Conservation (phyloP, 30 jellyfish, hydroid and myxozoan species). For the Chrysaora quinquecirrha region DNA sequence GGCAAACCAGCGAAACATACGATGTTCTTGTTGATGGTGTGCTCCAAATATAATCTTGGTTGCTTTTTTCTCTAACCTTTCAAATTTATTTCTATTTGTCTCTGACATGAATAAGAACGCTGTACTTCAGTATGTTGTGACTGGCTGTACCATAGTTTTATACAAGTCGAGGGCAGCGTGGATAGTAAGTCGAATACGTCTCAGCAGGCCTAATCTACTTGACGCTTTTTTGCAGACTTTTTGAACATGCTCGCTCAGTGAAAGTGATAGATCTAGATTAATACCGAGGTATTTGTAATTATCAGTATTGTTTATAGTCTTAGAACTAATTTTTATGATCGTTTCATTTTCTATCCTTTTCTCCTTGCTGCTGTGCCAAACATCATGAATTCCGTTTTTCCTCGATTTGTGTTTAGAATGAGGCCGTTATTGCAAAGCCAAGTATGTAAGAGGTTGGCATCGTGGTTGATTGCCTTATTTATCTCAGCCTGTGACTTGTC, state of each 20-base stretch:
- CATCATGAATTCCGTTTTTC: slow-evolving; percentile 46
- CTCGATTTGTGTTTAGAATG: slow-evolving; percentile 38
- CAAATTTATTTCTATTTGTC: too few species aligned
- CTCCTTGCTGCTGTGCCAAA: slow-evolving; percentile 46
- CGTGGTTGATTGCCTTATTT: slow-evolving; percentile 32
- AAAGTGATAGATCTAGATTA: slow-evolving; percentile 24
- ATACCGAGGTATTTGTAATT: slow-evolving; percentile 31
- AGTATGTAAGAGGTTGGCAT: slow-evolving; percentile 19
- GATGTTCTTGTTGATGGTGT: too few species aligned
- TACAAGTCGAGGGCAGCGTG: slow-evolving; percentile 30
- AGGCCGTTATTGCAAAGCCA: slow-evolving; percentile 36
- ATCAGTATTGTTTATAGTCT: slow-evolving; percentile 37
- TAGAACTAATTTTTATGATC: slow-evolving; percentile 22
- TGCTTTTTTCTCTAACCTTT: too few species aligned
- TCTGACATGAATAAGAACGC: too few species aligned
- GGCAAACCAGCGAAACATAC: too few species aligned
- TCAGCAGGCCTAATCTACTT: slow-evolving; percentile 36
- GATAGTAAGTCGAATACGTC: slow-evolving; percentile 2
- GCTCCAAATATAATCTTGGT: too few species aligned
- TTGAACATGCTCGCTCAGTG: slow-evolving; percentile 31
- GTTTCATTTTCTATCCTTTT: slow-evolving; percentile 13
- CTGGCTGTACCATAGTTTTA: slow-evolving; percentile 52
- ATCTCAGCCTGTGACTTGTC: slow-evolving; percentile 21
- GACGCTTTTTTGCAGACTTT: slow-evolving; percentile 44
- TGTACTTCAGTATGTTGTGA: slow-evolving; percentile 39